Base-by-base conservation (phyloP, 2,797 vertebrate species). In the Sebastes umbrosus region DNA sequence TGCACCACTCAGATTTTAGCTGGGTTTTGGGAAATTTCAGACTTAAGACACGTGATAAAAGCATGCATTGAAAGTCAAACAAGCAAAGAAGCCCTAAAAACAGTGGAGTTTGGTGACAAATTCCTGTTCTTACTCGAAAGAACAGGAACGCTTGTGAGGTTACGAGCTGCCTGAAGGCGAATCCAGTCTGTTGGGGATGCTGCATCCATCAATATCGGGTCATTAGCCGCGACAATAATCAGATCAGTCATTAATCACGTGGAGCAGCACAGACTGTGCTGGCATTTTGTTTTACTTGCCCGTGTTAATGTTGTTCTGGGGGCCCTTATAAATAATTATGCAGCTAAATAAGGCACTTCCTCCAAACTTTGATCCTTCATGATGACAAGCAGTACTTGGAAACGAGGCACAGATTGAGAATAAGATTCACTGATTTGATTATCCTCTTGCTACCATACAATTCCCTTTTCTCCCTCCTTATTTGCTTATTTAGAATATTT, bases 361-460 rank as follows among this genome's bases (percentile, higher is more conserved):
- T 75, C 9, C 72, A 27, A 88, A 87, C 86, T 88, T 82, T 87
- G 84, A 85, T 87, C 59, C 43, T 73, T 39, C 22, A n/a, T 79
- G 65, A 81, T 84, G 29, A 80, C 69, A 66, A 36, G 29, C 67
- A 46, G 46, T 3, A 16, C 29, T 59, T 29, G 36, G 12, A 72
- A 76, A 83, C 68, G 66, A 82, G 34, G 57, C 36, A 57, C 31
- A 50, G 54, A 39, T 29, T 58, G 24, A 65, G 31, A 68, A 70
- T 13, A 6, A 63, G 63, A 8, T 18, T 52, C 27, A 32, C n/a
- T 46, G 31, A 25, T 64, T 27, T 66, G 7, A 63, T 31, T 16
- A 25, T 73, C 4, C 31, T 46, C 5, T 31, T 69, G 7, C 13
- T 62, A 25, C 20, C n/a, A 18, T 11, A 5, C 22, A 18, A 3